These are phyloP conservation scores for Gymnoscopelus microlampas DNA, from an alignment of 2,797 vertebrate genomes.

Conservation along the genomic window DNA sequence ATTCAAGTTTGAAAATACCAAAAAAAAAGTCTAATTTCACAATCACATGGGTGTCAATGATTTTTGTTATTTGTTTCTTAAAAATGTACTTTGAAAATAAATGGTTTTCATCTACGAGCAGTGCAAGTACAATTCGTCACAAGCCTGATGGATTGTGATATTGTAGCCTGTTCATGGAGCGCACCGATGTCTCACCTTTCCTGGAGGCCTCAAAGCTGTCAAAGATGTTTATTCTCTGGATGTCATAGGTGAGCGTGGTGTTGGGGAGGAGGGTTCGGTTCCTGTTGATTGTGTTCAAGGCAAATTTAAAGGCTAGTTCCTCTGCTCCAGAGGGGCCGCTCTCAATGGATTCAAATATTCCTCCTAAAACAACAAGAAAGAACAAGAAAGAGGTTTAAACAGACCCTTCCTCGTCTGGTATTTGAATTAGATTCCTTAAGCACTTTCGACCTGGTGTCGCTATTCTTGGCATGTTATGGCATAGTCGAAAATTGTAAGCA, in stretches of 20 bases:
- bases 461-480: too few relatives aligned
- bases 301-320: slow-evolving; percentile 98
- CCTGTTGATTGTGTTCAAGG: slow-evolving; percentile 99
- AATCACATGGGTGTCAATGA: too few relatives aligned
- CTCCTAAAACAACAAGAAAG: slow-evolving; percentile 78
- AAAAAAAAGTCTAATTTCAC: too few relatives aligned
- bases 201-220: slow-evolving; percentile 99
- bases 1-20: too few relatives aligned
- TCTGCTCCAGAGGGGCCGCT: slow-evolving; percentile 97
- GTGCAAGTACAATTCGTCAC: too few relatives aligned
- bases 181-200: slow-evolving; percentile 86
- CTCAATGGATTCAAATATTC: slow-evolving; percentile 99
- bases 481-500: too few relatives aligned
- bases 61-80: too few relatives aligned
- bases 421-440: slow-evolving; percentile 45
- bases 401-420: slow-evolving; percentile 30
- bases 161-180: too few relatives aligned
- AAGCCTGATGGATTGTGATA: too few relatives aligned
- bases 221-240: slow-evolving; percentile 99
- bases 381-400: slow-evolving; percentile 28
- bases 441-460: too few relatives aligned
- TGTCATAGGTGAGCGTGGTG: slow-evolving; percentile 97
- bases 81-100: too few relatives aligned
- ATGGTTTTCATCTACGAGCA: too few relatives aligned
- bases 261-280: slow-evolving; percentile 98